These are phyloP conservation scores for Acheta domesticus DNA, from an alignment of 2,888 invertebrate species.

Conservation along the genomic window DNA sequence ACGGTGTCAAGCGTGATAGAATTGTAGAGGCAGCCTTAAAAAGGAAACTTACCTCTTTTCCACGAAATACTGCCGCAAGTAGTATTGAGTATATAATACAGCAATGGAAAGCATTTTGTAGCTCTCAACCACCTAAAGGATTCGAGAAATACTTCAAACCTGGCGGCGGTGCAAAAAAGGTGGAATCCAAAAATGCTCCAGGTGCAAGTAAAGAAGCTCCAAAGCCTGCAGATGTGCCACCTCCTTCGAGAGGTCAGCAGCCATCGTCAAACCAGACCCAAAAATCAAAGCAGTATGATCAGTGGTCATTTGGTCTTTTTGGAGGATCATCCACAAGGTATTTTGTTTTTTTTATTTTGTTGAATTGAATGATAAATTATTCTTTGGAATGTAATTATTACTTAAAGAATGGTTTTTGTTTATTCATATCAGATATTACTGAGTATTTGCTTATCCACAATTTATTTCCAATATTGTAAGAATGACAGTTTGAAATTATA, in stretches of 20 bases:
- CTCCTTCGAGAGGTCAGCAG: constrained; percentile 38
- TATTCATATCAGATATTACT: too few relatives aligned
- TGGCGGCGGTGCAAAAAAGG: constrained; percentile 48
- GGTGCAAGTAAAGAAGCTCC: constrained; percentile 41
- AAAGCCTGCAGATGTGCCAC: constrained; percentile 40
- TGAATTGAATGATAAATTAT: background rate
- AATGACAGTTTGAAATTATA: too few relatives aligned
- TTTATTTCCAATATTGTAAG: background rate
- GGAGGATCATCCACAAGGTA: constrained; percentile 43
- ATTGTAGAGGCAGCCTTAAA: constrained; percentile 39
- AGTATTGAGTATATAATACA: constrained; percentile 58
- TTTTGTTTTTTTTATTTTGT: background rate
- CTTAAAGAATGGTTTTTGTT: background rate
- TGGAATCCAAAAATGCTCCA: constrained; percentile 43
- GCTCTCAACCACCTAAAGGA: constrained; percentile 73
- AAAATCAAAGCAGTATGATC: constrained; percentile 47
- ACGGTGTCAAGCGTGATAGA: constrained; percentile 45
- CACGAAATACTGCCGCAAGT: constrained; percentile 51
- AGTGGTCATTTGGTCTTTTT: constrained; percentile 54
- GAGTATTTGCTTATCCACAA: too few relatives aligned
- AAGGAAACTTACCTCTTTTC: constrained; percentile 45
- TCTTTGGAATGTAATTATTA: background rate
- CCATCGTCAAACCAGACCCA: constrained; percentile 46
- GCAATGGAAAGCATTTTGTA: constrained; percentile 64
- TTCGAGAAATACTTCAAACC: constrained; percentile 89